Percentiles rank a stretch among this genome's conserved stretches.
phyloP scores from a whole-genome alignment of 2,888 invertebrate species.

The Nysson spinosus region DNA sequence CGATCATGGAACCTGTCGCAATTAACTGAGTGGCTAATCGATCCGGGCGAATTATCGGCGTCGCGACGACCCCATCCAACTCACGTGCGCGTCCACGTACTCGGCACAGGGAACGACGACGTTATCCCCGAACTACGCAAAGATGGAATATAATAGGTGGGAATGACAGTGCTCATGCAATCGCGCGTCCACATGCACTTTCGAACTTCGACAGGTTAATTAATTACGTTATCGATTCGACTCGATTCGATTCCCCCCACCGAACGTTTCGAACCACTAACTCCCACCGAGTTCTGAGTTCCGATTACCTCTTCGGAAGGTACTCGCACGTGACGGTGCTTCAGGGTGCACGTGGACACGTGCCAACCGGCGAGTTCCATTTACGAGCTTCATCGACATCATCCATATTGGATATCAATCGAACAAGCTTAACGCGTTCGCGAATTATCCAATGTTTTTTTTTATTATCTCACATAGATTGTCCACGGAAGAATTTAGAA shows the following conservation, averaged over 20 bases:
- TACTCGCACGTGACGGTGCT: neutral
- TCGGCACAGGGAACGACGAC: neutral
- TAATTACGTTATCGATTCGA: slow-evolving; percentile 48
- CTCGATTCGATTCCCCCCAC: slow-evolving; percentile 23
- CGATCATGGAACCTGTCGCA: neutral
- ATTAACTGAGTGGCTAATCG: slow-evolving; percentile 20
- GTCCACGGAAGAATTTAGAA: slow-evolving; percentile 14
- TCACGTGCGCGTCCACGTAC: slow-evolving; percentile 23
- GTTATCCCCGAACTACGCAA: neutral
- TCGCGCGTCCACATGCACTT: slow-evolving; percentile 4
- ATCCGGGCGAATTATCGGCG: slow-evolving; percentile 10
- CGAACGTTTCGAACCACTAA: no score
- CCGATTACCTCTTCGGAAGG: neutral
- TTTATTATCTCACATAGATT: no score
- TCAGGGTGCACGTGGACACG: neutral
- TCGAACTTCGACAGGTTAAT: slow-evolving; percentile 33
- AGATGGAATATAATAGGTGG: no score
- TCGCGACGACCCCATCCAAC: neutral
- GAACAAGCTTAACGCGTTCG: no score
- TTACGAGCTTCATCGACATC: no score
- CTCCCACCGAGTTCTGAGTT: no score
- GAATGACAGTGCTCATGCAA: slow-evolving; percentile 3
- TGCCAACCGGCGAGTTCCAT: no score
- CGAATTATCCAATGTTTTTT: no score
- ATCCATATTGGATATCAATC: no score